Evolutionary conservation across 2,113 vertebrate species (phyloP).

Genomic region (Hippolais icterina): DNA sequence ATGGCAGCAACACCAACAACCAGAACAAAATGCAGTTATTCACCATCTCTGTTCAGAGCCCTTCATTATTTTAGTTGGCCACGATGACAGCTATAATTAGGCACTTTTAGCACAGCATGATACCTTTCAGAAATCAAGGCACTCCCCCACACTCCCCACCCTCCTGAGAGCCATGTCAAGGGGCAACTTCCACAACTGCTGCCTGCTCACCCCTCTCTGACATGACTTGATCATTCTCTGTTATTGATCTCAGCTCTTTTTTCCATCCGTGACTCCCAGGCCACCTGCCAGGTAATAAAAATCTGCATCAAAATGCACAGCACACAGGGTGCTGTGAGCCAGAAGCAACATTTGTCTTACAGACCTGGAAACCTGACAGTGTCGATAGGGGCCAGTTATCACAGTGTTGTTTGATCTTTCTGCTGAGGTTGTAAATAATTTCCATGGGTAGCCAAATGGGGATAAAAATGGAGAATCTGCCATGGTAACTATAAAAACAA

Average conservation of each 20-base stretch:
- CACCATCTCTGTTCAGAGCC: background rate
- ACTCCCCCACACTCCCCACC: background rate
- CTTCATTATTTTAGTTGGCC: background rate
- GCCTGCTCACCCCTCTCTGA: background rate
- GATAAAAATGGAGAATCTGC: background rate
- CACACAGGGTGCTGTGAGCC: background rate
- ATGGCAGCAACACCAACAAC: background rate
- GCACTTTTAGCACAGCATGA: background rate
- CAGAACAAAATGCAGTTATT: background rate
- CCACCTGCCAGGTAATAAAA: slow-evolving; percentile 45
- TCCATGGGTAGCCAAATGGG: background rate
- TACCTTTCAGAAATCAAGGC: background rate
- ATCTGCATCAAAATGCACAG: slow-evolving; percentile 39
- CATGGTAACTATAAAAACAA: background rate
- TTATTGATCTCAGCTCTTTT: slow-evolving; percentile 10
- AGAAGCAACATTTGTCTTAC: slow-evolving; percentile 10
- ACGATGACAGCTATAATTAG: background rate
- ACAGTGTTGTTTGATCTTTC: slow-evolving; percentile 1
- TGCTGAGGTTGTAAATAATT: slow-evolving; percentile 47
- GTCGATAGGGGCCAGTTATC: background rate
- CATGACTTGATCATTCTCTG: background rate
- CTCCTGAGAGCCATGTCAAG: background rate
- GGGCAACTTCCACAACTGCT: background rate
- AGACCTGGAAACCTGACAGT: slow-evolving; percentile 10
- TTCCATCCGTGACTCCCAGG: background rate